Percentiles rank a stretch among this genome's conserved stretches.
phyloP scores from a whole-genome alignment of 2,888 invertebrate species.

The Selenia dentaria region DNA sequence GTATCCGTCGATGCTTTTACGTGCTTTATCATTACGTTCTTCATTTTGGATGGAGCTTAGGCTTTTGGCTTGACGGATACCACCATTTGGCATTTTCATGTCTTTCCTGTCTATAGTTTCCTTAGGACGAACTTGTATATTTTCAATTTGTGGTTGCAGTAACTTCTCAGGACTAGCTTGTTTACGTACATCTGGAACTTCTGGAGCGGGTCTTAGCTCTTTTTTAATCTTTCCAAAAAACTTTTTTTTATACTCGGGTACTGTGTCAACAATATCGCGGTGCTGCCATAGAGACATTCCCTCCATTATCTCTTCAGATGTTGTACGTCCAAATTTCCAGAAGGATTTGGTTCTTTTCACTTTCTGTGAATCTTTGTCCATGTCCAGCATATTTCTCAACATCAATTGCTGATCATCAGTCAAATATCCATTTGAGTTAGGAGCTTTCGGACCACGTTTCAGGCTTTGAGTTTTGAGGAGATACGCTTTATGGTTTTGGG shows the following conservation, averaged over 20 bases:
- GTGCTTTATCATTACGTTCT: slow-evolving; percentile 60
- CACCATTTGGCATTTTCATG: slow-evolving; percentile 67
- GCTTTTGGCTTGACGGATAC: slow-evolving; percentile 77
- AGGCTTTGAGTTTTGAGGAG: slow-evolving; percentile 78
- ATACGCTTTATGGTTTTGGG: slow-evolving; percentile 67
- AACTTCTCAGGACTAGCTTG: slow-evolving; percentile 56
- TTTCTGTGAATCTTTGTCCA: slow-evolving; percentile 86
- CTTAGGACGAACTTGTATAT: slow-evolving; percentile 56
- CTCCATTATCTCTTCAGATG: slow-evolving; percentile 90
- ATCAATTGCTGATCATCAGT: slow-evolving; percentile 84
- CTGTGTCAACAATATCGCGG: slow-evolving; percentile 91
- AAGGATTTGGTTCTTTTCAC: slow-evolving; percentile 94
- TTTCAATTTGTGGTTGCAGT: slow-evolving; percentile 57
- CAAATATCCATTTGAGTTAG: slow-evolving; percentile 73
- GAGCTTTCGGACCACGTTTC: slow-evolving; percentile 64
- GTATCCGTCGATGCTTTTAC: slow-evolving; percentile 55
- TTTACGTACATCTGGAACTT: slow-evolving; percentile 65
- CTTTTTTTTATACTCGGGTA: slow-evolving; percentile 80
- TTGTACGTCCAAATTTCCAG: slow-evolving; percentile 92
- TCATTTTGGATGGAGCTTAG: slow-evolving; percentile 76
- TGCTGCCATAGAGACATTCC: slow-evolving; percentile 96
- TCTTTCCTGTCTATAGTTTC: slow-evolving; percentile 80
- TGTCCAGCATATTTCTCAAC: slow-evolving; percentile 76
- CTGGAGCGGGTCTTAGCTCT: slow-evolving; percentile 71
- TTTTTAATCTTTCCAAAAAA: slow-evolving; percentile 76